Conservation (phyloP, 2,113 vertebrate species). For the Triplophysa siluroides region DNA sequence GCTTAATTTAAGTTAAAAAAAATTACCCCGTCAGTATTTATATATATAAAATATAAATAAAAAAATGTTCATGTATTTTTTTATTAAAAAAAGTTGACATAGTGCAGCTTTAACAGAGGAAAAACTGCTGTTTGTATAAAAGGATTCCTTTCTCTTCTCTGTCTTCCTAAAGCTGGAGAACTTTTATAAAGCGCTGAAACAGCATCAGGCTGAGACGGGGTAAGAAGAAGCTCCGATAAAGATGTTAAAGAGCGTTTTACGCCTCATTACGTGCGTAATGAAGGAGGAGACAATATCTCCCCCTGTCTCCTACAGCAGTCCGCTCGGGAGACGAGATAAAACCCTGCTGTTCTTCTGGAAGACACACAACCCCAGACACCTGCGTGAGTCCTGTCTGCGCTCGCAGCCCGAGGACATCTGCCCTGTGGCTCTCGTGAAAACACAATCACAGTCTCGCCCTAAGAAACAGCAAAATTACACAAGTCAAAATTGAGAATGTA, state of each 20-base stretch:
- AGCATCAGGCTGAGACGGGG: not conserved
- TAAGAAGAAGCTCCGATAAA: slow-evolving; percentile 18
- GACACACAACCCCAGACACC: slow-evolving; percentile 15
- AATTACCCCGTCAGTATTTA: no score
- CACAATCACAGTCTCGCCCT: not conserved
- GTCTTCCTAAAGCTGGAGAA: not conserved
- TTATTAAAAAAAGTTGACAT: not conserved
- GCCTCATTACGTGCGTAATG: slow-evolving; percentile 40
- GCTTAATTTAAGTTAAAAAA: no score
- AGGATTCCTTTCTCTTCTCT: not conserved
- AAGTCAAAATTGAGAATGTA: no score
- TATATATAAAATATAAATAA: no score
- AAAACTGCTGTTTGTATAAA: not conserved
- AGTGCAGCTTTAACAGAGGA: not conserved
- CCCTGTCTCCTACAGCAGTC: slow-evolving; percentile 17
- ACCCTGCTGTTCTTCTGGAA: slow-evolving; percentile 13
- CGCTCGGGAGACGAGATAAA: slow-evolving; percentile 28
- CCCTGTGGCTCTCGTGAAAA: not conserved
- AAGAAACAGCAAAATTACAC: no score
- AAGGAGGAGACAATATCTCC: slow-evolving; percentile 9
- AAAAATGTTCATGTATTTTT: no score
- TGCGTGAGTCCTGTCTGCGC: not conserved
- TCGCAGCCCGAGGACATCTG: not conserved
- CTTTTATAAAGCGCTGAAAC: slow-evolving; percentile 2
- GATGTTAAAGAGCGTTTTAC: slow-evolving; percentile 21